phyloP scores from a whole-genome alignment of 2,113 vertebrate genomes.

The Cryptomyrus ogoouensis region DNA sequence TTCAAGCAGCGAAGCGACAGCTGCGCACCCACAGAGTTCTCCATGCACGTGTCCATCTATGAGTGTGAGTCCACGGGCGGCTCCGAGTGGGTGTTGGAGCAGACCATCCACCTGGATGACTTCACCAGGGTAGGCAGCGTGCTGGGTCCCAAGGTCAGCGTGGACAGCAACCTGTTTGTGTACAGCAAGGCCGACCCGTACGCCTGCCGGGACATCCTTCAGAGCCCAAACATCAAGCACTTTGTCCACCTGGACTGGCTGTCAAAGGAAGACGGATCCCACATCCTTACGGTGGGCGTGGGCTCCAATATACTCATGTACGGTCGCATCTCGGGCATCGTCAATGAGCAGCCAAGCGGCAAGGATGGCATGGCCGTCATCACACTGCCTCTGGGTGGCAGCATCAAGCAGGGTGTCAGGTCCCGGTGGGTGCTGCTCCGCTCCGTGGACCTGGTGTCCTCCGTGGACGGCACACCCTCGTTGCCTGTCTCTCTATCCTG shows the following conservation, averaged over 20 bases:
- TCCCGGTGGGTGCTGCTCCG: slow-evolving; percentile 92
- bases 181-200: slow-evolving; percentile 90
- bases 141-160: slow-evolving; percentile 84
- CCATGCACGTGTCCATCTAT: slow-evolving; percentile 96
- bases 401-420: slow-evolving; percentile 93
- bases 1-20: slow-evolving; percentile 81
- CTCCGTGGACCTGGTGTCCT: slow-evolving; percentile 85
- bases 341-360: slow-evolving; percentile 81
- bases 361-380: slow-evolving; percentile 92
- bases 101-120: slow-evolving; percentile 92
- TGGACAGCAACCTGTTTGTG: slow-evolving; percentile 96
- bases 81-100: slow-evolving; percentile 95
- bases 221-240: slow-evolving; percentile 90
- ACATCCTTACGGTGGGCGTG: slow-evolving; percentile 93
- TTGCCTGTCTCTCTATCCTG: slow-evolving; percentile 93
- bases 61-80: slow-evolving; percentile 97
- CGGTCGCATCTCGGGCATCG: slow-evolving; percentile 87
- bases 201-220: slow-evolving; percentile 72
- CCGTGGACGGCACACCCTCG: slow-evolving; percentile 90
- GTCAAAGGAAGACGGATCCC: slow-evolving; percentile 96
- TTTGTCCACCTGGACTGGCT: slow-evolving; percentile 97
- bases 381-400: slow-evolving; percentile 91
- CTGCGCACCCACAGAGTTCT: slow-evolving; percentile 78
- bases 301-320: slow-evolving; percentile 98
- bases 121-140: slow-evolving; percentile 76